Conservation (phyloP, 2,888 invertebrate genomes). For the Dyspetes luteomarginatus region DNA sequence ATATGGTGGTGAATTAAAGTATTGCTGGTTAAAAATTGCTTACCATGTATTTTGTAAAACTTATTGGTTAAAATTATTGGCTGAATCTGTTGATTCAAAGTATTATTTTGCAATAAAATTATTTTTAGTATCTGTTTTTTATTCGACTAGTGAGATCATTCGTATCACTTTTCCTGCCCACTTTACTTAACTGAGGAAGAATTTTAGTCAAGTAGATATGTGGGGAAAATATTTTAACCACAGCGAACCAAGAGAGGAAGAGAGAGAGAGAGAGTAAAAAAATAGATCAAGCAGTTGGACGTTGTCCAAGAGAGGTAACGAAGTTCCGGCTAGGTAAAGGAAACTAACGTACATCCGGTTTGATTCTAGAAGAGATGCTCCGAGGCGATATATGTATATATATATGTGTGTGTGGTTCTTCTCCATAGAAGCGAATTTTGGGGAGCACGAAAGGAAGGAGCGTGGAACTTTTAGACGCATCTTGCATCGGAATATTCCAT, state of each 20-base stretch:
- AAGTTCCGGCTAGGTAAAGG: constrained; percentile 34
- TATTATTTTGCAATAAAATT: neutral
- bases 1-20: neutral
- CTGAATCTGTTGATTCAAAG: neutral
- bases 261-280: constrained; percentile 7
- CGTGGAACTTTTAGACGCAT: constrained; percentile 14
- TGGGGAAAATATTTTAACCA: constrained; percentile 26
- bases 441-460: neutral
- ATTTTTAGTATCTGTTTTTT: neutral
- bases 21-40: neutral
- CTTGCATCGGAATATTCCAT: constrained; percentile 16
- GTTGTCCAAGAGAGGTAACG: constrained; percentile 51
- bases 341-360: constrained; percentile 47
- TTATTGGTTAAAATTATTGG: neutral
- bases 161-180: neutral
- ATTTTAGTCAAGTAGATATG: neutral
- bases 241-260: neutral
- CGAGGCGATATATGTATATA: neutral
- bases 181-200: neutral
- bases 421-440: constrained; percentile 7
- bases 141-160: no score
- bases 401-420: neutral
- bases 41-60: neutral
- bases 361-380: constrained; percentile 26
- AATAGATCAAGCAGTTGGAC: constrained; percentile 41